Conservation (phyloP, 2,888 invertebrate species). For the Capitulum mitella region DNA sequence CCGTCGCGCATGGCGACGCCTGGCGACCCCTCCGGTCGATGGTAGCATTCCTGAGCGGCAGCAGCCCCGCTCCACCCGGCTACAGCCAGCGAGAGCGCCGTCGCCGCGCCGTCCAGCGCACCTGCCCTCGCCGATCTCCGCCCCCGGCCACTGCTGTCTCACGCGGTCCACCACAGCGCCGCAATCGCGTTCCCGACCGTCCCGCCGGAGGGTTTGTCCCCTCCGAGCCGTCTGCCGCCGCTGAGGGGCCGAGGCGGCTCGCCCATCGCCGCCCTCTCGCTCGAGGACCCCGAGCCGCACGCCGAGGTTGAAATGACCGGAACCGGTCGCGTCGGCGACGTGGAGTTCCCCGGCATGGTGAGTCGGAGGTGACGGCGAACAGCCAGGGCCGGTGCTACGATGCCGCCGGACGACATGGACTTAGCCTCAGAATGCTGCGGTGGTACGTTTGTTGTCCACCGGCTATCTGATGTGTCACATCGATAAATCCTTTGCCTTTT, state of each 20-base stretch:
- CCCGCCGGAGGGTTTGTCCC: not conserved
- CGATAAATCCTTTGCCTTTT: too few species aligned
- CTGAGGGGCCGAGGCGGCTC: not conserved
- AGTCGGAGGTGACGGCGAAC: too few species aligned
- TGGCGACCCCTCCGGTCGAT: not conserved
- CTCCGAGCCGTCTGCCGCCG: not conserved
- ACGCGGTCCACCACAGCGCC: not conserved
- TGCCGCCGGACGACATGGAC: too few species aligned
- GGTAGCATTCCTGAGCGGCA: not conserved
- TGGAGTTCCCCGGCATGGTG: not conserved
- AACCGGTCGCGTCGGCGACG: not conserved
- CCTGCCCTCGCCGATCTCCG: too few species aligned
- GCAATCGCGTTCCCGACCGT: not conserved
- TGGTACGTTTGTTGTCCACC: too few species aligned
- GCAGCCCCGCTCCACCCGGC: too few species aligned
- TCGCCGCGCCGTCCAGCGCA: too few species aligned
- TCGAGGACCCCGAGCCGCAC: not conserved
- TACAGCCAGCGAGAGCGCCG: too few species aligned
- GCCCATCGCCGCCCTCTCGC: not conserved
- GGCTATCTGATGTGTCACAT: too few species aligned
- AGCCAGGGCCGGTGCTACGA: too few species aligned
- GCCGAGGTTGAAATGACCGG: not conserved
- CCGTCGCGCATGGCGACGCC: not conserved
- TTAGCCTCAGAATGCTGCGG: too few species aligned
- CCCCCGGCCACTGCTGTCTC: not conserved